phyloP scores from a whole-genome alignment of 2,113 vertebrate species.

The Pollimyrus isidori region DNA sequence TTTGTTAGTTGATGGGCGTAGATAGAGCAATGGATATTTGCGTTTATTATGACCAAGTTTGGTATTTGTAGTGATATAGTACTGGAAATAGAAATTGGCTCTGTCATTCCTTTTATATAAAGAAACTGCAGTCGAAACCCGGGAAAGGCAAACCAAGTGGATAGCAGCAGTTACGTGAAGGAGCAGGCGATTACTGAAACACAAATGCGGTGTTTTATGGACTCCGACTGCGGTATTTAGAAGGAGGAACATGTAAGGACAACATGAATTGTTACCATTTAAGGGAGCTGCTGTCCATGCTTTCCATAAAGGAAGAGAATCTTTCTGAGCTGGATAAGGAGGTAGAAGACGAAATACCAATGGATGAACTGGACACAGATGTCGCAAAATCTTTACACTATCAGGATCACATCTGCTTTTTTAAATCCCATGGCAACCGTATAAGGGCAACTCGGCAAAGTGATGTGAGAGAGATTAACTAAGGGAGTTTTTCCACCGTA shows the following conservation, averaged over 20 bases:
- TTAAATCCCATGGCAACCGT: neutral
- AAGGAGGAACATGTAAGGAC: neutral
- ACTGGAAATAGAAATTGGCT: neutral
- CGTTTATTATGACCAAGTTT: neutral
- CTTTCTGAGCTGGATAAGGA: neutral
- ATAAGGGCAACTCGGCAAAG: neutral
- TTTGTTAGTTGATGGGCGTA: neutral
- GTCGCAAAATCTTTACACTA: neutral
- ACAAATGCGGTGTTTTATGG: neutral
- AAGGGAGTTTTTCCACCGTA: too few relatives aligned
- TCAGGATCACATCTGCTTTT: neutral
- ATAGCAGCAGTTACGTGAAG: neutral
- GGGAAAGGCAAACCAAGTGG: neutral
- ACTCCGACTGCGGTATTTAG: neutral
- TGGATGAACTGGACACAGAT: neutral
- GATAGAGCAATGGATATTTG: neutral
- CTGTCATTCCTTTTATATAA: neutral
- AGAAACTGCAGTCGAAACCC: neutral
- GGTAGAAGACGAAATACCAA: neutral
- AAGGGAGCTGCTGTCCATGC: neutral
- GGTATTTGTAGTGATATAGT: neutral
- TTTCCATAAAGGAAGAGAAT: neutral
- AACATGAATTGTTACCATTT: neutral
- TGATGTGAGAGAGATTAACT: neutral
- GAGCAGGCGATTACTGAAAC: neutral